Percentiles rank a stretch among this genome's conserved stretches.
Conservation (phyloP, 2,888 invertebrate genomes). For the Crematogaster levior region DNA sequence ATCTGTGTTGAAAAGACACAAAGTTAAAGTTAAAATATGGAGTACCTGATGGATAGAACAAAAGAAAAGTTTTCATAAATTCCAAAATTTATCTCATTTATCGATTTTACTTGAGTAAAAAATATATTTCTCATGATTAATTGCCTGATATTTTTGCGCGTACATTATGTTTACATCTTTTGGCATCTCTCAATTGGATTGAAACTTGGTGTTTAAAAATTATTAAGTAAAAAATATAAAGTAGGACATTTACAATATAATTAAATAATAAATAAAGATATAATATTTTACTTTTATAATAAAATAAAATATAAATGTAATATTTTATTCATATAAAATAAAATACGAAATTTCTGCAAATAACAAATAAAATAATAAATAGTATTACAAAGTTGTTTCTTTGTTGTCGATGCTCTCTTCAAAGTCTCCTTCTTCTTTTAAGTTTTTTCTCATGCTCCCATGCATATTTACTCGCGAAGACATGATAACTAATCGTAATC, state of each 20-base stretch:
- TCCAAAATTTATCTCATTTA: not conserved
- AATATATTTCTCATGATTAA: not conserved
- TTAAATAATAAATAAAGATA: no score
- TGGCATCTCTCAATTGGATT: not conserved
- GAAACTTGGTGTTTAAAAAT: not conserved
- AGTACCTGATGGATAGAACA: not conserved
- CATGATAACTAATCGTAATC: not conserved
- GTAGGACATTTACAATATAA: no score
- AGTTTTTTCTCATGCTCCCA: not conserved
- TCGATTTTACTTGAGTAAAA: not conserved
- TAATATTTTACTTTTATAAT: no score
- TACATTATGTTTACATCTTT: not conserved
- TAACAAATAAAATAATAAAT: not conserved
- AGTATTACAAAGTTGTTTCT: not conserved
- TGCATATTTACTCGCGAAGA: not conserved
- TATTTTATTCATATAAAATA: not conserved
- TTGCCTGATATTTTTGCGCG: not conserved
- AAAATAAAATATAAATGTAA: not conserved
- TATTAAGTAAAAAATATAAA: no score
- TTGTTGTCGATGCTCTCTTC: not conserved
- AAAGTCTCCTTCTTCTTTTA: not conserved
- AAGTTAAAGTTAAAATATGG: slow-evolving; percentile 61
- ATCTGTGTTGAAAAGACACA: no score
- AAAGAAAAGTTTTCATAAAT: not conserved
- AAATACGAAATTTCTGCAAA: not conserved